Evolutionary conservation across 2,797 vertebrate genomes (phyloP).

Genomic region (Pempheris klunzingeri): DNA sequence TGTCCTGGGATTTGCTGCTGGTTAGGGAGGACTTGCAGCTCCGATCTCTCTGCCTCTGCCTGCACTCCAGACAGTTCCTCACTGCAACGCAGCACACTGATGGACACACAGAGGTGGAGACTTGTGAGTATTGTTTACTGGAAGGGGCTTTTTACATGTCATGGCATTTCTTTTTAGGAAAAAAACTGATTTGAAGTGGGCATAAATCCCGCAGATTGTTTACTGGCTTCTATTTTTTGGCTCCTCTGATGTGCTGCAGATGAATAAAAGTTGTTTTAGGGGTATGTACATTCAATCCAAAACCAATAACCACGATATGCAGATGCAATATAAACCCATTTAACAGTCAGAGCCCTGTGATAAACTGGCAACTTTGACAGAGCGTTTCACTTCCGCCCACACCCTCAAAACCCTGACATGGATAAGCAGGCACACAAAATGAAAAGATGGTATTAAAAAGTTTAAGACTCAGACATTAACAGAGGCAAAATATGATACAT

Average conservation of each 20-base stretch:
- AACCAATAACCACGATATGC: neutral
- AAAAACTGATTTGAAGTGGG: neutral
- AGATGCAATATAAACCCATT: neutral
- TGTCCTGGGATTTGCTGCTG: constrained; percentile 92
- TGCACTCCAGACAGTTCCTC: constrained; percentile 97
- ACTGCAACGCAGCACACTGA: constrained; percentile 98
- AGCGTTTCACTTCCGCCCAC: too few species aligned
- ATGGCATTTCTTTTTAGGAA: neutral
- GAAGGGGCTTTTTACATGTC: neutral
- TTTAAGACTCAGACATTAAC: neutral
- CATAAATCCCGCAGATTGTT: constrained; percentile 1
- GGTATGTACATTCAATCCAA: neutral
- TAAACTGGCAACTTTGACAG: neutral
- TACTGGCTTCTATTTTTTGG: neutral
- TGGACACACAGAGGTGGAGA: constrained; percentile 20
- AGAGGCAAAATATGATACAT: neutral
- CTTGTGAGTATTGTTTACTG: constrained; percentile 25
- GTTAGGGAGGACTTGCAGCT: constrained; percentile 89
- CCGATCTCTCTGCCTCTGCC: constrained; percentile 94
- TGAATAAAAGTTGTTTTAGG: neutral
- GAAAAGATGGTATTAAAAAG: neutral
- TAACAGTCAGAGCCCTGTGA: neutral
- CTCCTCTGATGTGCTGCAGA: neutral
- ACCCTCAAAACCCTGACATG: too few species aligned
- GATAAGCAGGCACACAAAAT: neutral